Evolutionary conservation across 2,888 invertebrate genomes (phyloP).

Genomic region (Hetaerina titia): DNA sequence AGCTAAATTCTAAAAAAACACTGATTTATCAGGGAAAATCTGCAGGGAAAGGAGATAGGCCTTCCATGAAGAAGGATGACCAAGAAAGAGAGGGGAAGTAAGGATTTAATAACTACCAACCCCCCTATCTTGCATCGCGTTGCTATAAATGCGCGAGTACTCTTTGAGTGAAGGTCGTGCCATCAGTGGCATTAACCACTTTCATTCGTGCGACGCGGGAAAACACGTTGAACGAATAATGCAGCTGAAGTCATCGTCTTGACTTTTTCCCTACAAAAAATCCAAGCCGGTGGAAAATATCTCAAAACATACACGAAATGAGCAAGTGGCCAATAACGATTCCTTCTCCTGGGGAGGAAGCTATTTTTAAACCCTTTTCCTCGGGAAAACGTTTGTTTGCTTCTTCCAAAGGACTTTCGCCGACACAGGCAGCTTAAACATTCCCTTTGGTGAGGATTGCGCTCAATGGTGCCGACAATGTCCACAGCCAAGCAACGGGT

Average conservation of each 20-base stretch:
- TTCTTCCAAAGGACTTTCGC: slow-evolving; percentile 17
- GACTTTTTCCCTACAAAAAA: background rate
- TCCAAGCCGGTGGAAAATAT: background rate
- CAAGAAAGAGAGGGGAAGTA: too few relatives aligned
- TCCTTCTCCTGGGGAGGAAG: background rate
- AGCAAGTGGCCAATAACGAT: slow-evolving; percentile 32
- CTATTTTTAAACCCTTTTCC: background rate
- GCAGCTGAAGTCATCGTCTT: background rate
- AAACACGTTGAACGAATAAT: background rate
- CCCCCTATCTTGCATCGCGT: background rate
- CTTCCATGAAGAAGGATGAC: too few relatives aligned
- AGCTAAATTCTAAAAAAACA: too few relatives aligned
- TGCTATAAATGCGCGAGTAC: background rate
- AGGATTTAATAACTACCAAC: background rate
- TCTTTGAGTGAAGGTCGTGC: background rate
- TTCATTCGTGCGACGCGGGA: background rate
- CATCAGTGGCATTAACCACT: background rate
- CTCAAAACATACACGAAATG: background rate
- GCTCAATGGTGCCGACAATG: slow-evolving; percentile 12
- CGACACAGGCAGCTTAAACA: slow-evolving; percentile 11
- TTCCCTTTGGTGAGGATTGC: background rate
- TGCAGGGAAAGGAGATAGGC: too few relatives aligned
- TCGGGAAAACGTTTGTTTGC: background rate
- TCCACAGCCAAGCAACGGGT: background rate
- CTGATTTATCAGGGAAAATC: too few relatives aligned